Evolutionary conservation across 2,113 vertebrate species (phyloP).

Genomic region (Acanthisitta chloris): DNA sequence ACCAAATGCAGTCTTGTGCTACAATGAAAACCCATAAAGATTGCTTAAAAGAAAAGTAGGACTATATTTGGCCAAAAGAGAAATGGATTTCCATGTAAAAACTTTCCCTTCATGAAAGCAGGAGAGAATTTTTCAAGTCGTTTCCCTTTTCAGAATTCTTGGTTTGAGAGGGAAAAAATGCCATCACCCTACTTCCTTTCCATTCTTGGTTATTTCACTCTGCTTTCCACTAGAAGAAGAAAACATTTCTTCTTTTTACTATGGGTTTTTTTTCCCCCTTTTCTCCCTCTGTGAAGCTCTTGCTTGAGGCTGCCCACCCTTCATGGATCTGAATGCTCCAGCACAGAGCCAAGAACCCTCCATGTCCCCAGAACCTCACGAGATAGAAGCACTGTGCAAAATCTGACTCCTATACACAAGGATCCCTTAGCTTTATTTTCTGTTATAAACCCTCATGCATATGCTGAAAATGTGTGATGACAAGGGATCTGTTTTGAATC

Average conservation of each 20-base stretch:
- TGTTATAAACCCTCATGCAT: not conserved
- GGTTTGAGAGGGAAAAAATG: not conserved
- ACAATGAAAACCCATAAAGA: not conserved
- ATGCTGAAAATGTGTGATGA: not conserved
- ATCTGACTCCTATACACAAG: not conserved
- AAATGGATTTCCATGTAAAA: not conserved
- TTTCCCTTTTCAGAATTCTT: not conserved
- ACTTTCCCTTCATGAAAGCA: not conserved
- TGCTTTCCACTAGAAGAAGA: not conserved
- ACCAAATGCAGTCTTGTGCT: not conserved
- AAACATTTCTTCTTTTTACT: not conserved
- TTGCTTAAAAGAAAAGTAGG: not conserved
- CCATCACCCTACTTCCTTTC: not conserved
- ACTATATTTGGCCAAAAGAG: not conserved
- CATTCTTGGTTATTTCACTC: not conserved
- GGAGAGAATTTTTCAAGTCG: not conserved
- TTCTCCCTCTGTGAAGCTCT: fast-evolving
- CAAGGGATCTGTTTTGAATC: not conserved
- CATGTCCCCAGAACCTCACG: fast-evolving
- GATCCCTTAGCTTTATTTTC: not conserved
- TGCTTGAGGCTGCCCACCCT: not conserved
- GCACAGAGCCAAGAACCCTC: fast-evolving
- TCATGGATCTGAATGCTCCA: not conserved
- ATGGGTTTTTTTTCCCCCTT: fast-evolving
- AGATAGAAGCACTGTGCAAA: not conserved